Conservation (phyloP, 2,888 invertebrate species). For the Exephanes ischioxanthus region DNA sequence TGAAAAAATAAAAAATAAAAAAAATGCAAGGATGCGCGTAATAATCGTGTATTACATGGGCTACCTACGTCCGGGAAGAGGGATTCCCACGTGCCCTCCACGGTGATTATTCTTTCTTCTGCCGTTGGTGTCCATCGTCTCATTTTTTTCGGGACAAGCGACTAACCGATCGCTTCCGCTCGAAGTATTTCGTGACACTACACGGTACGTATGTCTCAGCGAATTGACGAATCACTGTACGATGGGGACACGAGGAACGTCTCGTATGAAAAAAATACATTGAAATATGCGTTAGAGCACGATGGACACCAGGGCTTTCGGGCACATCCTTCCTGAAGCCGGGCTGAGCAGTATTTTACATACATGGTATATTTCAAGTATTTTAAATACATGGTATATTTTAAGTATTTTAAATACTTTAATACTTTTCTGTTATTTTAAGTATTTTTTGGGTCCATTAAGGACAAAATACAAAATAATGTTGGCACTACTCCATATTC, state of each 20-base stretch:
- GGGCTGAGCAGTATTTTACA: too few species aligned
- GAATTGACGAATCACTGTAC: constrained; percentile 14
- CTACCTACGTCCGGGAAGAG: constrained; percentile 80
- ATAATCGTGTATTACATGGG: constrained; percentile 81
- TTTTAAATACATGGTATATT: too few species aligned
- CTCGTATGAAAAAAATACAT: too few species aligned
- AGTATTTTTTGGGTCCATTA: too few species aligned
- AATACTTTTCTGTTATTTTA: too few species aligned
- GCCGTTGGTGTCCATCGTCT: constrained; percentile 2
- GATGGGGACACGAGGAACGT: background rate
- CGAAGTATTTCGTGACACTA: constrained; percentile 9
- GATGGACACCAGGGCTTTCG: background rate
- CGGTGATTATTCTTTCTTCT: constrained; percentile 6
- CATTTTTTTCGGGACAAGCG: constrained; percentile 8
- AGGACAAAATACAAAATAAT: too few species aligned
- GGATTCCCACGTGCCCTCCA: constrained; percentile 74
- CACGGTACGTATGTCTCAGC: background rate
- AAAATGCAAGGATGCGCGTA: constrained; percentile 83
- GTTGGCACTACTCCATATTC: too few species aligned
- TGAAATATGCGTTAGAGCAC: background rate
- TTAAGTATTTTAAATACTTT: too few species aligned
- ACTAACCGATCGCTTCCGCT: constrained; percentile 62
- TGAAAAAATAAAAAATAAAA: constrained; percentile 60
- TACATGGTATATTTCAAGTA: too few species aligned
- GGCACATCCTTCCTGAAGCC: too few species aligned